Conservation (phyloP, 2,113 vertebrate species). For the Naja naja region DNA sequence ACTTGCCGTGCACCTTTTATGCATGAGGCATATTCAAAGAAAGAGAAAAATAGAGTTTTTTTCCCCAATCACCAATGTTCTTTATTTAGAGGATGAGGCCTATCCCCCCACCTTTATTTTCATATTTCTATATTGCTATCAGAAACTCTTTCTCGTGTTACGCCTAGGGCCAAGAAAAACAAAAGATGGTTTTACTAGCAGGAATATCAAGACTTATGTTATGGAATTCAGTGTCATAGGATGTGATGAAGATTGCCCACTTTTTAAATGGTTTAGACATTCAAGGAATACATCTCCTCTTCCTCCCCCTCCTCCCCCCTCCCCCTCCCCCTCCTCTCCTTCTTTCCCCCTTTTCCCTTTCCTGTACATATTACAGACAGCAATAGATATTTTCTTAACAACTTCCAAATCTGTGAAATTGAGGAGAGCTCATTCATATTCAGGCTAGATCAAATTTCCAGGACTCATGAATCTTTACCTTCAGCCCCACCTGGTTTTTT, state of each 20-base stretch:
- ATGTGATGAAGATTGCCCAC: background rate
- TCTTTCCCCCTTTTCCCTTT: background rate
- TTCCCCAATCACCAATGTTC: background rate
- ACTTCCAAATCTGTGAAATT: background rate
- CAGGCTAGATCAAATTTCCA: background rate
- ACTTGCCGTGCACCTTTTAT: background rate
- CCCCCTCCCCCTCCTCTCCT: too few species aligned
- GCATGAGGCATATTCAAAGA: background rate
- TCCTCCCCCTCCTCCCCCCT: too few species aligned
- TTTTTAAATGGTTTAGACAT: background rate
- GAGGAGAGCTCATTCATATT: background rate
- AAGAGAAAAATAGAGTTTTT: background rate
- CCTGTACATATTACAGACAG: background rate
- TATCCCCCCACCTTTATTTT: background rate
- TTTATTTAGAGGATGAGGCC: background rate
- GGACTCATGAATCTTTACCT: background rate
- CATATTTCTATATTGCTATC: background rate
- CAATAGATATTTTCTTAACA: background rate
- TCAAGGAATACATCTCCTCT: background rate
- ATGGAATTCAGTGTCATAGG: background rate
- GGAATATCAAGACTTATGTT: background rate
- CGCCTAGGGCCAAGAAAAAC: background rate
- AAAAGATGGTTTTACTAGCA: background rate
- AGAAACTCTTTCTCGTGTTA: background rate
- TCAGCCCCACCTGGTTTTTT: background rate